These are phyloP conservation scores for Galeopterus variegatus DNA, from an alignment of 2,113 vertebrate genomes.

Conservation along the genomic window DNA sequence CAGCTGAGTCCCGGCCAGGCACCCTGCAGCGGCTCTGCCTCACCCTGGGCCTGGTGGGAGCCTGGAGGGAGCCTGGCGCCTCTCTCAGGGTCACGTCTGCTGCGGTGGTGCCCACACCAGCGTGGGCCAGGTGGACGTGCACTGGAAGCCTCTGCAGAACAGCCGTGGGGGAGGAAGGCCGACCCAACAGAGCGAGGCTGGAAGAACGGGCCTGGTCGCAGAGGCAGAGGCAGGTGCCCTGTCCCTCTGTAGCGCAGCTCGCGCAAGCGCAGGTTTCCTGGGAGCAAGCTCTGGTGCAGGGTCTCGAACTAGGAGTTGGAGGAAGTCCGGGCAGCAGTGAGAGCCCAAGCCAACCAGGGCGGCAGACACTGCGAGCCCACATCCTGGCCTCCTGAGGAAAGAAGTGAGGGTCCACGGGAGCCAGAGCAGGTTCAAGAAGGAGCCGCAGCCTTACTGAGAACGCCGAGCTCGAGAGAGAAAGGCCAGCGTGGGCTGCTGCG, in stretches of 20 bases:
- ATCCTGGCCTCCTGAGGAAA: no score
- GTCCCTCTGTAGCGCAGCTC: accelerated
- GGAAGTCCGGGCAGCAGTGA: not conserved
- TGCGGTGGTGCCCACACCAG: not conserved
- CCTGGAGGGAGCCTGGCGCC: not conserved
- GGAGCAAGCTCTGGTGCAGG: accelerated
- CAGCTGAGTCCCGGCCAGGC: not conserved
- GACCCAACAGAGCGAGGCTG: not conserved
- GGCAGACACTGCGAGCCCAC: accelerated
- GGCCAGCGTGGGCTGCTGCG: accelerated
- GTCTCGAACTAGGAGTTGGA: accelerated
- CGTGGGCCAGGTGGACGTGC: no score
- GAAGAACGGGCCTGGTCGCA: not conserved
- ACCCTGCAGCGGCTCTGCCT: not conserved
- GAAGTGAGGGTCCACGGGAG: accelerated
- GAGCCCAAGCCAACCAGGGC: accelerated
- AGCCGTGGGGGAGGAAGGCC: no score
- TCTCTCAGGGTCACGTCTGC: not conserved
- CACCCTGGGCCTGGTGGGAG: not conserved
- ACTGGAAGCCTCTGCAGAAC: not conserved
- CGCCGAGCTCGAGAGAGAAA: not conserved
- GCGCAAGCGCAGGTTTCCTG: accelerated
- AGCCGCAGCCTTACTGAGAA: accelerated
- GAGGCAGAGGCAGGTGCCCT: not conserved
- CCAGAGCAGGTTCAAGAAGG: not conserved